Conservation (phyloP, 2,113 vertebrate genomes). For the Pithys albifrons region DNA sequence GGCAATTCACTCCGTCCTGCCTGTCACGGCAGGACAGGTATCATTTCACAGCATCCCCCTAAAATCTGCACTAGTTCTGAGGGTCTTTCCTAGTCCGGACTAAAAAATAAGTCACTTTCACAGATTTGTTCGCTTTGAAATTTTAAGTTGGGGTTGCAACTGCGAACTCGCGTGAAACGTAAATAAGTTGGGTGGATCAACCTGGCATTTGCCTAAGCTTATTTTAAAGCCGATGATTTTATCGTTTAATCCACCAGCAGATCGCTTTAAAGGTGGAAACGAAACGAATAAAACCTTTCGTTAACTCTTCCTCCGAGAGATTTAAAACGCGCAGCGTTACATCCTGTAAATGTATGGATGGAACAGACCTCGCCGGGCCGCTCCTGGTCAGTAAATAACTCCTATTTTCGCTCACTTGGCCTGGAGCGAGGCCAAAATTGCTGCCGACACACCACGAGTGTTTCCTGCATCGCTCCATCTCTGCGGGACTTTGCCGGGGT, state of each 20-base stretch:
- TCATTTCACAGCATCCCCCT: not conserved
- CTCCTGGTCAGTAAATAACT: not conserved
- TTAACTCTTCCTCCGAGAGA: not conserved
- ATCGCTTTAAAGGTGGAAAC: slow-evolving; percentile 37
- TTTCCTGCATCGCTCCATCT: not conserved
- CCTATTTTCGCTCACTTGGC: not conserved
- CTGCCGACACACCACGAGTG: not conserved
- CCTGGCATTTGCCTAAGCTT: slow-evolving; percentile 9
- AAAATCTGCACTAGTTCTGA: not conserved
- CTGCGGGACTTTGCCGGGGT: not conserved
- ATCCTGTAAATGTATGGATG: not conserved
- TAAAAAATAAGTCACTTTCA: not conserved
- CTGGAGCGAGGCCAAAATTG: slow-evolving; percentile 24
- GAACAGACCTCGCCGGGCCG: not conserved
- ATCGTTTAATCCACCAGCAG: slow-evolving; percentile 37
- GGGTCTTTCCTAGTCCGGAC: not conserved
- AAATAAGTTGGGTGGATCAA: not conserved
- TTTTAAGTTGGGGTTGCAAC: not conserved
- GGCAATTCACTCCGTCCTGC: not conserved
- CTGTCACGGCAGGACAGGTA: not conserved
- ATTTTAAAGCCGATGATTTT: slow-evolving; percentile 50
- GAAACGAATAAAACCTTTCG: not conserved
- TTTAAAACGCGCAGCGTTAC: not conserved
- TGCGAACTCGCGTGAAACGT: not conserved
- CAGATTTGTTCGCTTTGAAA: not conserved